A percentile compares a stretch with the other conserved stretches of the same genome.
Conservation (phyloP, 2,888 invertebrate species). For the Torymus aiolomorphi region DNA sequence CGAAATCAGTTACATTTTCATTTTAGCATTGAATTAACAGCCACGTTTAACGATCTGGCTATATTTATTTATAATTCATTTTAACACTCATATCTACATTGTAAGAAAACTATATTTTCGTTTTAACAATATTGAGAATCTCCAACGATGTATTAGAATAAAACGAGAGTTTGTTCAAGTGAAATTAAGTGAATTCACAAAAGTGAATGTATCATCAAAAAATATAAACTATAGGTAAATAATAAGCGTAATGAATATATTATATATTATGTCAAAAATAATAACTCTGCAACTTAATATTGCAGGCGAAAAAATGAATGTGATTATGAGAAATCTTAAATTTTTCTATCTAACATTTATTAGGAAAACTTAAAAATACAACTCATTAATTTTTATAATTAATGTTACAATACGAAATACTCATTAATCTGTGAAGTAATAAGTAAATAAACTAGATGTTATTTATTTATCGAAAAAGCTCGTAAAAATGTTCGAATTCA, state of each 20-base stretch:
- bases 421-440: neutral
- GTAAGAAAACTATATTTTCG: neutral
- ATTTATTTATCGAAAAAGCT: neutral
- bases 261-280: constrained; percentile 21
- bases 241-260: constrained; percentile 23
- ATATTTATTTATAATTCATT: constrained; percentile 24
- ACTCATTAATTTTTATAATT: constrained; percentile 25
- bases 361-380: constrained; percentile 17
- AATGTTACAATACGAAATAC: neutral
- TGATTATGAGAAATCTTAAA: constrained; percentile 34
- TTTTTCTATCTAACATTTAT: constrained; percentile 26
- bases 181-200: constrained; percentile 10
- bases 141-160: constrained; percentile 6
- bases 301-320: constrained; percentile 30
- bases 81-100: neutral
- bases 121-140: neutral
- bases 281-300: constrained; percentile 16
- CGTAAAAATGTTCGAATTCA: too few species aligned
- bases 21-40: neutral
- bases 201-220: neutral
- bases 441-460: neutral
- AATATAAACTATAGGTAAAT: constrained; percentile 16
- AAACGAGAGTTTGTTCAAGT: neutral
- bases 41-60: neutral
- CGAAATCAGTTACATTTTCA: neutral